Conservation (phyloP, 2,888 invertebrate genomes). For the Caenorhabditis afra region DNA sequence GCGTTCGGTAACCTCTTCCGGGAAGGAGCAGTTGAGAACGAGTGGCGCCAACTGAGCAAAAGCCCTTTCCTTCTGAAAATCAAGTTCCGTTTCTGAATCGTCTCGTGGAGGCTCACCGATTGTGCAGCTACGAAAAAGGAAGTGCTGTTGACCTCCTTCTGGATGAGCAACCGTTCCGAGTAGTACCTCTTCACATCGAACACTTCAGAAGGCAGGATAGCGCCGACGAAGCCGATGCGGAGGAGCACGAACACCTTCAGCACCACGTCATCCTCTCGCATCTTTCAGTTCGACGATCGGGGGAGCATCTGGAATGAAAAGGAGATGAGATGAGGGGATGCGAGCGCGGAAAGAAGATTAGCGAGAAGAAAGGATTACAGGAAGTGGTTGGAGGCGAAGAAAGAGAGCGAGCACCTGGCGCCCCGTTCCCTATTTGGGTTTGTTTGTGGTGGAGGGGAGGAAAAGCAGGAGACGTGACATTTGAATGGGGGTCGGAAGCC, state of each 20-base stretch:
- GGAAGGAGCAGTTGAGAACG: slow-evolving; percentile 23
- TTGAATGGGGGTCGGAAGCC: slow-evolving; percentile 1
- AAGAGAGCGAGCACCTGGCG: slow-evolving; percentile 1
- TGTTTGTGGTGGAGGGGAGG: neutral
- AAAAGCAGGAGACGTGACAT: slow-evolving; percentile 23
- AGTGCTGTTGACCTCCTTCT: neutral
- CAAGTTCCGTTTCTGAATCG: neutral
- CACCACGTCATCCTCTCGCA: slow-evolving; percentile 31
- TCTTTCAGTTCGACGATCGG: slow-evolving; percentile 19
- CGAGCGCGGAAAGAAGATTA: slow-evolving; percentile 34
- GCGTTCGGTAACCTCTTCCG: slow-evolving; percentile 18
- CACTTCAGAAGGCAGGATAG: slow-evolving; percentile 4
- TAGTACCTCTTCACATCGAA: slow-evolving; percentile 38
- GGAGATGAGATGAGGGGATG: neutral
- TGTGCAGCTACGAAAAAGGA: slow-evolving; percentile 14
- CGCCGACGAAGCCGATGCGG: neutral
- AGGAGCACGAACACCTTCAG: slow-evolving; percentile 15
- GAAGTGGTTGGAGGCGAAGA: neutral
- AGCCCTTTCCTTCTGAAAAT: slow-evolving; percentile 29
- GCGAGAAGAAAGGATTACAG: slow-evolving; percentile 24
- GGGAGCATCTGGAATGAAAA: slow-evolving; percentile 24
- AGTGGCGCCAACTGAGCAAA: slow-evolving; percentile 11
- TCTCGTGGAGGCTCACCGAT: neutral
- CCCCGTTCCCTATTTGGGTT: neutral
- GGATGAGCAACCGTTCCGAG: slow-evolving; percentile 10